Conservation (phyloP, 2,797 vertebrate species). For the Meriones psammophilus region DNA sequence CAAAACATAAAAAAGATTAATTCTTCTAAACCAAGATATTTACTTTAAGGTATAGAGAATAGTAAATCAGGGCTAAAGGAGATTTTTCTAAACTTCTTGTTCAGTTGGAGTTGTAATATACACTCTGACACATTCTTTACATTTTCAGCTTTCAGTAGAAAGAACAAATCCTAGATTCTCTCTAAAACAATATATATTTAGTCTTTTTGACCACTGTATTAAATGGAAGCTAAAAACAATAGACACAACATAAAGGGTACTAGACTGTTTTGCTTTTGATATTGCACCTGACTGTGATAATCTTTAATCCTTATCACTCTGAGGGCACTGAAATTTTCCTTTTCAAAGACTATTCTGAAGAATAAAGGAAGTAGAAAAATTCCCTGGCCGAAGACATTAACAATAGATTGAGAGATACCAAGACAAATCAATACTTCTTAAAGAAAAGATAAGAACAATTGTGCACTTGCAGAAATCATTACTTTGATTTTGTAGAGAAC, state of each 20-base stretch:
- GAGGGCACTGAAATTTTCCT: background rate
- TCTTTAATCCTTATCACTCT: background rate
- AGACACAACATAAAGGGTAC: background rate
- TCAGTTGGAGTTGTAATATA: background rate
- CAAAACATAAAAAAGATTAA: background rate
- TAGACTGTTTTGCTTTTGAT: background rate
- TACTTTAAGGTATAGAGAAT: background rate
- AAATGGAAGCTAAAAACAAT: background rate
- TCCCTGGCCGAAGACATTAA: background rate
- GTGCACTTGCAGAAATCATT: background rate
- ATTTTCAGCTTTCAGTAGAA: background rate
- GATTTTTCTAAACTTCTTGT: background rate
- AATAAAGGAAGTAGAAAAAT: background rate
- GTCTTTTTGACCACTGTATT: slow-evolving; percentile 14
- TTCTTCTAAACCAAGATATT: background rate
- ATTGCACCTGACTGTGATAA: background rate
- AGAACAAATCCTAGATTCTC: background rate
- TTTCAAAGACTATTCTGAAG: slow-evolving; percentile 5
- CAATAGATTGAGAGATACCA: background rate
- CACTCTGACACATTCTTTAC: background rate
- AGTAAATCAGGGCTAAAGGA: background rate
- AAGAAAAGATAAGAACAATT: background rate
- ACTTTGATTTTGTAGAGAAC: background rate
- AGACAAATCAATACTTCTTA: background rate
- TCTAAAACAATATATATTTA: background rate